These are phyloP conservation scores for Drosophila lacertosa DNA, from an alignment of 1,140 invertebrate genomes.

Conservation along the genomic window DNA sequence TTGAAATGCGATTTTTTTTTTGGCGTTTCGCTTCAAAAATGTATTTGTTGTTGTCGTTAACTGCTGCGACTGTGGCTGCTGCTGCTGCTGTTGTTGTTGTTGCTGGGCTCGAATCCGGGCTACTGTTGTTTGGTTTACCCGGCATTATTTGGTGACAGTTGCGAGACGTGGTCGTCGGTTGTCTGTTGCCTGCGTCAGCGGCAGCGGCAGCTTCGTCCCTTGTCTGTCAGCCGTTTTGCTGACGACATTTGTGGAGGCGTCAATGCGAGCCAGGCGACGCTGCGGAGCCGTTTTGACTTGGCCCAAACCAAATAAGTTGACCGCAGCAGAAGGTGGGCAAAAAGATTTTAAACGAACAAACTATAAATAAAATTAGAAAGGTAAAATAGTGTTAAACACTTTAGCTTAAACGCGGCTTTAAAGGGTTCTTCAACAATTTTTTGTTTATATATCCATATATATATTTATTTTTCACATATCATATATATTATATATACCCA, in stretches of 20 bases:
- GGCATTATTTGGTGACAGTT: constrained; percentile 68
- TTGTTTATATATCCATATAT: too few species aligned
- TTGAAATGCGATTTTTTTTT: constrained; percentile 71
- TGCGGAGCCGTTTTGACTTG: background rate
- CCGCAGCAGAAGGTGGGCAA: background rate
- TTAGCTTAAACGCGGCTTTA: too few species aligned
- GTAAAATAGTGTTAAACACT: too few species aligned
- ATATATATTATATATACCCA: too few species aligned
- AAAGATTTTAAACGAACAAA: background rate
- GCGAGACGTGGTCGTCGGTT: constrained; percentile 26
- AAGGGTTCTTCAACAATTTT: too few species aligned
- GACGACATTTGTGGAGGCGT: constrained; percentile 41
- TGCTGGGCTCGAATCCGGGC: constrained; percentile 41
- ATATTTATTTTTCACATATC: too few species aligned
- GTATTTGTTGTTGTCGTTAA: constrained; percentile 44
- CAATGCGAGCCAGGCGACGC: constrained; percentile 13
- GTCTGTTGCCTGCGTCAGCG: constrained; percentile 13
- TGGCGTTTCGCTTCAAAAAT: constrained; percentile 72
- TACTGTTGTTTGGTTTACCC: constrained; percentile 45
- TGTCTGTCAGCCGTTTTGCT: constrained; percentile 13
- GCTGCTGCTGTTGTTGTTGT: constrained; percentile 27
- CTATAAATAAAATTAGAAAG: too few species aligned
- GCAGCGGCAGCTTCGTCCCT: constrained; percentile 21
- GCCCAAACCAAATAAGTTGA: background rate
- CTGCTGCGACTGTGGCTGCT: constrained; percentile 17